These are phyloP conservation scores for Heterotis niloticus DNA, from an alignment of 2,113 vertebrate species.

Conservation along the genomic window DNA sequence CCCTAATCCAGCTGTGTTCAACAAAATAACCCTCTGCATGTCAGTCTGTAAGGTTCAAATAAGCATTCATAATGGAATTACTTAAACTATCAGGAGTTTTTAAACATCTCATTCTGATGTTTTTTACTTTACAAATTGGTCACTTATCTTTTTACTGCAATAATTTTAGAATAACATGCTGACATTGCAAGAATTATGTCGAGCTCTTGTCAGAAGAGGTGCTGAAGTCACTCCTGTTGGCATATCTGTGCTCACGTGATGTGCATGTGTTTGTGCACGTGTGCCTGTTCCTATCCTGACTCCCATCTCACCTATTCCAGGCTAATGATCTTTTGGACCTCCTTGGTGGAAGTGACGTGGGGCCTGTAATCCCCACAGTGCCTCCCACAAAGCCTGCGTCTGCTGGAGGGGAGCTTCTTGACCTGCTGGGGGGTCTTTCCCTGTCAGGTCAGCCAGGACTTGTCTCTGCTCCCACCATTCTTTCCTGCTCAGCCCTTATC, in stretches of 20 bases:
- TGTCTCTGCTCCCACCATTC: neutral
- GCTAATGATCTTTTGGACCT: slow-evolving; percentile 95
- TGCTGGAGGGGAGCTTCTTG: slow-evolving; percentile 91
- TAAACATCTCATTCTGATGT: too few relatives aligned
- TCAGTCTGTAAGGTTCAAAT: neutral
- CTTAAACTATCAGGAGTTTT: neutral
- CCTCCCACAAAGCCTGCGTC: slow-evolving; percentile 80
- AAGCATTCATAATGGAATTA: too few relatives aligned
- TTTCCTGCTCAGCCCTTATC: neutral
- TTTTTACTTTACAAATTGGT: too few relatives aligned
- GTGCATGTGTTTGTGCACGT: neutral
- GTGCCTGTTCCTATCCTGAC: too few relatives aligned
- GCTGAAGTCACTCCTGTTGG: neutral
- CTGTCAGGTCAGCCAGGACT: slow-evolving; percentile 71
- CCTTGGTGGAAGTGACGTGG: slow-evolving; percentile 84
- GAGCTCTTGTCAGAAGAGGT: neutral
- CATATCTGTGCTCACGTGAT: neutral
- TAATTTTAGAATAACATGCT: neutral
- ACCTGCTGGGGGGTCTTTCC: slow-evolving; percentile 88
- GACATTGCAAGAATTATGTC: neutral
- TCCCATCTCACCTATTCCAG: slow-evolving; percentile 56
- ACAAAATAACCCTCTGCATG: too few relatives aligned
- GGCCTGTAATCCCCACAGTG: slow-evolving; percentile 83
- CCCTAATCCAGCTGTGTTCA: neutral
- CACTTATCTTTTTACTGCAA: too few relatives aligned